phyloP scores from a whole-genome alignment of 1,140 invertebrate genomes.

The Lepidotrigona ventralis region DNA sequence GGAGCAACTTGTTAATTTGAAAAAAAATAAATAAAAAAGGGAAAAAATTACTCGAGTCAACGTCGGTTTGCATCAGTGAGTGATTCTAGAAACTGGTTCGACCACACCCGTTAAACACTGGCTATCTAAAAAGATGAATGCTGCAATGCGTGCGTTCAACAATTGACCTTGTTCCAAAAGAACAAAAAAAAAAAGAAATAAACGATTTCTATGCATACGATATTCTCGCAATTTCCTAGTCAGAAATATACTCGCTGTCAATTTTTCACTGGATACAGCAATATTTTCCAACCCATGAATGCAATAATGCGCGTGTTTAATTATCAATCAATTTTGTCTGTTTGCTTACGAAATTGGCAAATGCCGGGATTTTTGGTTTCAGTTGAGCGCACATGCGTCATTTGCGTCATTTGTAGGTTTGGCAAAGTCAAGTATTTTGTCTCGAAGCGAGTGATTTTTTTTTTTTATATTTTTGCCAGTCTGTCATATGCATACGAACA shows the following conservation, averaged over 20 bases:
- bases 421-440: no score
- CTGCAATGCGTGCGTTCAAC: conserved; percentile 8
- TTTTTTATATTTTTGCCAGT: no score
- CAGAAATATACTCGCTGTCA: neutral
- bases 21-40: neutral
- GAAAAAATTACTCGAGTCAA: no score
- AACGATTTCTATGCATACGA: no score
- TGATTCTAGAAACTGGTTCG: conserved; percentile 29
- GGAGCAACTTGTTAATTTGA: neutral
- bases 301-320: neutral
- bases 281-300: neutral
- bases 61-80: conserved; percentile 10
- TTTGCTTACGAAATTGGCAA: no score
- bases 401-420: no score
- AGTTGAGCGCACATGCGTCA: no score
- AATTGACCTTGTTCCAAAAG: conserved; percentile 12
- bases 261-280: neutral
- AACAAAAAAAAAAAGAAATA: neutral
- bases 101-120: neutral
- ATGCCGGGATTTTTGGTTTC: no score
- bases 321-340: neutral
- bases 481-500: no score
- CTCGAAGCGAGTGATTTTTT: no score
- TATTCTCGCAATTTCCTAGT: no score
- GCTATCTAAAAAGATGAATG: conserved; percentile 24